Evolutionary conservation across 2,113 vertebrate genomes (phyloP).

Genomic region (Boulengerochromis microlepis): DNA sequence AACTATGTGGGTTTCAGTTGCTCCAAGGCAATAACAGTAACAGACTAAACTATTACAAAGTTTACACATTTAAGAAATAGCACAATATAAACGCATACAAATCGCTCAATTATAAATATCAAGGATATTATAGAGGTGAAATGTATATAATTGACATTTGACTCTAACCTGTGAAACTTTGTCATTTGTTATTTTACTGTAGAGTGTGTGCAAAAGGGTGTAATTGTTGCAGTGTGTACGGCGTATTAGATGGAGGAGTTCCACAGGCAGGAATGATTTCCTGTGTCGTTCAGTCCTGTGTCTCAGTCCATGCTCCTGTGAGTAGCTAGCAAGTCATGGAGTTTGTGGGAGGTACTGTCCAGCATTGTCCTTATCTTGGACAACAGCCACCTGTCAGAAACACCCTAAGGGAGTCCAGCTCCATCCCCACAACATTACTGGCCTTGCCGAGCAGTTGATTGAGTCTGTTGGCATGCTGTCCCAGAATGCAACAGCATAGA

Average conservation of each 20-base stretch:
- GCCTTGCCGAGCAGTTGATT: not conserved
- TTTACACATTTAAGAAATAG: not conserved
- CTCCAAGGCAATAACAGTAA: not conserved
- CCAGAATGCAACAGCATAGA: not conserved
- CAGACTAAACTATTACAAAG: not conserved
- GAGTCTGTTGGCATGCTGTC: not conserved
- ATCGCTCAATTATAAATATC: not conserved
- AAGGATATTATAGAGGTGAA: not conserved
- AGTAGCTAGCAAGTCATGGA: accelerated
- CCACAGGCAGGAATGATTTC: not conserved
- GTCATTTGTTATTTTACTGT: not conserved
- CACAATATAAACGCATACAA: not conserved
- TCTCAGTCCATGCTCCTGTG: not conserved
- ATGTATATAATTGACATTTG: not conserved
- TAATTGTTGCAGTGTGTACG: not conserved
- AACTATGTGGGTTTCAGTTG: not conserved
- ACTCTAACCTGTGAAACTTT: not conserved
- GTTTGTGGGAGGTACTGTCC: not conserved
- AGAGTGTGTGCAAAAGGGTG: not conserved
- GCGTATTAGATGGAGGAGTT: not conserved
- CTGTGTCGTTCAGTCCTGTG: not conserved
- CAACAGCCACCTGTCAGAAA: not conserved
- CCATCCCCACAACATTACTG: not conserved
- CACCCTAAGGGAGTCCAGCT: not conserved
- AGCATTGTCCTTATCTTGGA: not conserved